A percentile compares a stretch with the other conserved stretches of the same genome.
Conservation (phyloP, 2,888 invertebrate genomes). For the Taphrorychus bicolor region DNA sequence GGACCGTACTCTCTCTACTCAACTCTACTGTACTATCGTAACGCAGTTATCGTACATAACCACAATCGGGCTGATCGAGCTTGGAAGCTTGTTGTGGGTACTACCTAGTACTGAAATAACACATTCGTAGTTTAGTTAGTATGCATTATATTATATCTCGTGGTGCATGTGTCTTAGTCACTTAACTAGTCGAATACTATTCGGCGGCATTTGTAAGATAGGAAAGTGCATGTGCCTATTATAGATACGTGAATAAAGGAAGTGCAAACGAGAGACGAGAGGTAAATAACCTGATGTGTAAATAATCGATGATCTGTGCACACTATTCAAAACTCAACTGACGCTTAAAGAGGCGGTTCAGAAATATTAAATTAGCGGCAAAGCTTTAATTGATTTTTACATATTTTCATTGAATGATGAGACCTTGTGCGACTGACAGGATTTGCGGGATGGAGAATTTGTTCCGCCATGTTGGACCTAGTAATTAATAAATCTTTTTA, state of each 20-base stretch:
- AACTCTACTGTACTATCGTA: conserved; percentile 6
- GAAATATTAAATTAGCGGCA: not conserved
- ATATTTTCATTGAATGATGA: too few species aligned
- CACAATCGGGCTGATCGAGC: conserved; percentile 1
- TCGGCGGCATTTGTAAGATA: conserved; percentile 8
- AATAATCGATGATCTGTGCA: conserved; percentile 6
- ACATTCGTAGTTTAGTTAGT: conserved; percentile 10
- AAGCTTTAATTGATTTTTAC: not conserved
- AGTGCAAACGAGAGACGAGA: conserved; percentile 31
- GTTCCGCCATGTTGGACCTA: too few species aligned
- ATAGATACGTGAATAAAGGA: conserved; percentile 18
- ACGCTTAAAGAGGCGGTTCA: not conserved
- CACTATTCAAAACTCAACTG: not conserved
- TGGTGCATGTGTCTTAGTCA: not conserved
- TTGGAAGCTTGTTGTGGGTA: not conserved
- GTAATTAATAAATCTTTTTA: too few species aligned
- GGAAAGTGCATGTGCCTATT: conserved; percentile 38
- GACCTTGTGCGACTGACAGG: too few species aligned
- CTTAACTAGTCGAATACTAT: conserved; percentile 7
- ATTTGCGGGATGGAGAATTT: too few species aligned
- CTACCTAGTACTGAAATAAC: conserved; percentile 19
- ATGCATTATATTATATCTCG: conserved; percentile 13
- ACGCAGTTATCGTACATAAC: conserved; percentile 15
- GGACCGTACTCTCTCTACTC: not conserved
- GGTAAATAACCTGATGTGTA: conserved; percentile 39